These are phyloP conservation scores for Drosophila orena DNA, from an alignment of 1,140 invertebrate species.

Conservation along the genomic window DNA sequence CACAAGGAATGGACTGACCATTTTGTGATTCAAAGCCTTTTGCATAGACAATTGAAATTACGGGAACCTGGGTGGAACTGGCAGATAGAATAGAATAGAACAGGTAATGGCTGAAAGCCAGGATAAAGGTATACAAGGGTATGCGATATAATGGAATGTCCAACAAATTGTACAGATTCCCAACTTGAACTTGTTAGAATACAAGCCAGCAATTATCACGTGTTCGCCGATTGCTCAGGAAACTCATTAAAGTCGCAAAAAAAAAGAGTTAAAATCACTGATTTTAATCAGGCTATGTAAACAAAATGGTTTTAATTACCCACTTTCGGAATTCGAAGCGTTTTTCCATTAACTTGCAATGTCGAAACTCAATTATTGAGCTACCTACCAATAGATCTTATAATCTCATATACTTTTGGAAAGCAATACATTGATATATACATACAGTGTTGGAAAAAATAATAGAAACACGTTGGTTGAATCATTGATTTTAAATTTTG, in stretches of 20 bases:
- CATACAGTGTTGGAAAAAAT: too few relatives aligned
- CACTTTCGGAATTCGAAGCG: constrained; percentile 14
- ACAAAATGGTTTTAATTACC: constrained; percentile 35
- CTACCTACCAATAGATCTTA: too few relatives aligned
- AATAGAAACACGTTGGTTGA: too few relatives aligned
- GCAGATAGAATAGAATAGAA: constrained; percentile 7
- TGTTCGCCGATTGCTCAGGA: constrained; percentile 16
- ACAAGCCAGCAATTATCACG: constrained; percentile 65
- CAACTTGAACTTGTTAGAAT: constrained; percentile 8
- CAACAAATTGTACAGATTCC: constrained; percentile 77
- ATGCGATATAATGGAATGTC: constrained; percentile 22
- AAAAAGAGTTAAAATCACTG: too few relatives aligned
- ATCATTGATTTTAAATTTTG: too few relatives aligned
- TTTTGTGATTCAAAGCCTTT: constrained; percentile 73
- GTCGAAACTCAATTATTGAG: too few relatives aligned
- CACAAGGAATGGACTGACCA: constrained; percentile 42
- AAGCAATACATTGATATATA: too few relatives aligned
- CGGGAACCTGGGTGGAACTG: constrained; percentile 2
- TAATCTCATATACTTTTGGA: too few relatives aligned
- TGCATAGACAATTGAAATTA: constrained; percentile 82
- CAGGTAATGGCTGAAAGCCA: constrained; percentile 18
- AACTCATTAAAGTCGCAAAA: constrained; percentile 30
- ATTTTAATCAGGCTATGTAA: background rate
- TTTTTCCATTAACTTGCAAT: background rate
- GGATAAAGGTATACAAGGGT: background rate